These are phyloP conservation scores for Prorops nasuta DNA, from an alignment of 1,140 invertebrate genomes.

Conservation along the genomic window DNA sequence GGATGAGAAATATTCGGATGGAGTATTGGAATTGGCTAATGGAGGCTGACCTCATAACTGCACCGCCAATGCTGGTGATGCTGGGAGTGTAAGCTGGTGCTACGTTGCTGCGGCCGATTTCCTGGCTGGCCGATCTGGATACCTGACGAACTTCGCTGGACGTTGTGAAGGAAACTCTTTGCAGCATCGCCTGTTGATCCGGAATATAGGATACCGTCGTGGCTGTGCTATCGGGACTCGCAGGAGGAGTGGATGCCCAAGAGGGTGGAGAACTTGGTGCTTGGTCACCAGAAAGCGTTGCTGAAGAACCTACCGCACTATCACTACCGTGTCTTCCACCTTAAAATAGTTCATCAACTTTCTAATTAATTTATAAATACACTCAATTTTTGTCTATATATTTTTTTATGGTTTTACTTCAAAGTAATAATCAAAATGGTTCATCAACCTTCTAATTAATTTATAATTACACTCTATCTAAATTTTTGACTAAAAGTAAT, in stretches of 20 bases:
- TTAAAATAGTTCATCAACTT: too few species aligned
- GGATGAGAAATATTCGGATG: too few species aligned
- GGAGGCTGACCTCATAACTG: slow-evolving; percentile 56
- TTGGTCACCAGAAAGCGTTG: slow-evolving; percentile 57
- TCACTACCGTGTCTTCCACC: slow-evolving; percentile 53
- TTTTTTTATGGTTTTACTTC: too few species aligned
- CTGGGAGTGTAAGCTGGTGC: slow-evolving; percentile 55
- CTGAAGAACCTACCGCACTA: slow-evolving; percentile 63
- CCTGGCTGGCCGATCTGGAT: slow-evolving; percentile 43
- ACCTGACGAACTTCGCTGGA: slow-evolving; percentile 60
- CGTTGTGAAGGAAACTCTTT: slow-evolving; percentile 62
- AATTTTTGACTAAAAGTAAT: too few species aligned
- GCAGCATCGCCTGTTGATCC: slow-evolving; percentile 55
- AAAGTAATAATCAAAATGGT: too few species aligned
- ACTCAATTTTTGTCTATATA: too few species aligned
- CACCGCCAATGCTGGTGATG: slow-evolving; percentile 67
- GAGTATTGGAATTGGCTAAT: slow-evolving; percentile 1
- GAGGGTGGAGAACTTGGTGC: slow-evolving; percentile 60
- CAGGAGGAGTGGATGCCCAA: slow-evolving; percentile 62
- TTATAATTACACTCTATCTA: too few species aligned
- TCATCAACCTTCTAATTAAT: too few species aligned
- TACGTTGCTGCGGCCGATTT: slow-evolving; percentile 39
- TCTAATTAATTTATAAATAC: too few species aligned
- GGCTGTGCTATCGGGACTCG: slow-evolving; percentile 58
- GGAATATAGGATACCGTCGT: slow-evolving; percentile 61